Percentiles rank a stretch among this genome's conserved stretches.
Evolutionary conservation across 1,140 invertebrate genomes (phyloP).

Genomic region (Cyclargus thomasi): DNA sequence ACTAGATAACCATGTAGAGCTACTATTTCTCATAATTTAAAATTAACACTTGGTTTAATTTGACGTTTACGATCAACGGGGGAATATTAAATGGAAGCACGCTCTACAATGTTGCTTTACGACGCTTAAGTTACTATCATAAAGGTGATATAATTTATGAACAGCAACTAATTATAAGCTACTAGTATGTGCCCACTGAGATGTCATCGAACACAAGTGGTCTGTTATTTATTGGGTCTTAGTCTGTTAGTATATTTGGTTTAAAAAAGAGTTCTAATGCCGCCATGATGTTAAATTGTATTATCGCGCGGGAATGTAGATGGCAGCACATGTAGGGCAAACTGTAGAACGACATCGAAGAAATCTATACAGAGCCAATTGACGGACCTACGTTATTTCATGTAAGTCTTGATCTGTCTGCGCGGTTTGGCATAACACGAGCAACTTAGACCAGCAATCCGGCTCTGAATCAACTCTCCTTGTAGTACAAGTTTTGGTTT

Average conservation of each 20-base stretch:
- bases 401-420: no score
- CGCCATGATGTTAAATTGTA: no score
- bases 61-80: constrained; percentile 46
- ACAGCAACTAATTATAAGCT: constrained; percentile 11
- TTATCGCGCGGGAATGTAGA: no score
- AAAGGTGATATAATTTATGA: constrained; percentile 16
- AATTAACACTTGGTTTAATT: constrained; percentile 49
- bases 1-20: neutral
- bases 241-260: neutral
- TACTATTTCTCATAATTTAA: constrained; percentile 36
- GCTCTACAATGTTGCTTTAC: constrained; percentile 47
- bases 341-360: no score
- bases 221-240: constrained; percentile 1
- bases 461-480: no score
- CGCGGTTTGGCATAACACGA: no score
- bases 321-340: no score
- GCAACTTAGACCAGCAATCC: no score
- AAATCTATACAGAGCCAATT: no score
- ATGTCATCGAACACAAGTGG: constrained; percentile 7
- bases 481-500: no score
- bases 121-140: constrained; percentile 18
- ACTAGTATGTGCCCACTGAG: neutral
- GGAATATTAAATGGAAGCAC: constrained; percentile 36
- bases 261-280: neutral
- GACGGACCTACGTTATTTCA: no score